These are phyloP conservation scores for Aphyosemion australe DNA, from an alignment of 2,113 vertebrate species.

Conservation along the genomic window DNA sequence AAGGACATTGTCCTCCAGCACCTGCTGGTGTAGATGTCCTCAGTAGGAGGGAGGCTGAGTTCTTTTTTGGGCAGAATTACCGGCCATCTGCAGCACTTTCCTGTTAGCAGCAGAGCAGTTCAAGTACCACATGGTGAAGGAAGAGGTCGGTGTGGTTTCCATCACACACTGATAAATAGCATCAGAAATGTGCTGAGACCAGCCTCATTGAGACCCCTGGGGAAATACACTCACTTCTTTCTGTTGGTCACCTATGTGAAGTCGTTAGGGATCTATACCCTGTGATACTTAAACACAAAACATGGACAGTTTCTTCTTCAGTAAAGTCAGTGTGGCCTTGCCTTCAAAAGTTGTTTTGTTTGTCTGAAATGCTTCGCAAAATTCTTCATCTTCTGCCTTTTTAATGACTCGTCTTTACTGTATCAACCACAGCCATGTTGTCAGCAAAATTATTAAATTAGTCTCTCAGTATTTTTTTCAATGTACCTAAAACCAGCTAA, in stretches of 20 bases:
- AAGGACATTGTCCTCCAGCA: not conserved
- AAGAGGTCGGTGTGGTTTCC: not conserved
- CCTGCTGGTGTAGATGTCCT: not conserved
- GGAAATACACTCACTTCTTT: not conserved
- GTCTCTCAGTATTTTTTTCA: too few relatives aligned
- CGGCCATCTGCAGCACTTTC: not conserved
- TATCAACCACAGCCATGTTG: not conserved
- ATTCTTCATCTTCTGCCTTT: not conserved
- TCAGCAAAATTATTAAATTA: not conserved
- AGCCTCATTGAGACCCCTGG: not conserved
- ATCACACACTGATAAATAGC: not conserved
- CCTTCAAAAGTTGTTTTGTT: too few relatives aligned
- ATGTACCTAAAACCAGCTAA: too few relatives aligned
- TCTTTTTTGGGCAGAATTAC: not conserved
- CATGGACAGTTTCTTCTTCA: not conserved
- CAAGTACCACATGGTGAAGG: not conserved
- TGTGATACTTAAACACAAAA: not conserved
- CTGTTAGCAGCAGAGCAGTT: conserved; percentile 5
- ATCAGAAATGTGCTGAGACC: not conserved
- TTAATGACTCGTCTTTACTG: not conserved
- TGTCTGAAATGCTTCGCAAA: too few relatives aligned
- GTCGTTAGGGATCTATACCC: not conserved
- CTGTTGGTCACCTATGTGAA: not conserved
- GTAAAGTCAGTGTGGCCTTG: not conserved
- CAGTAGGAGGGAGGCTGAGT: not conserved